phyloP scores from a whole-genome alignment of 1,140 invertebrate genomes.

The Tetragonula clypearis region DNA sequence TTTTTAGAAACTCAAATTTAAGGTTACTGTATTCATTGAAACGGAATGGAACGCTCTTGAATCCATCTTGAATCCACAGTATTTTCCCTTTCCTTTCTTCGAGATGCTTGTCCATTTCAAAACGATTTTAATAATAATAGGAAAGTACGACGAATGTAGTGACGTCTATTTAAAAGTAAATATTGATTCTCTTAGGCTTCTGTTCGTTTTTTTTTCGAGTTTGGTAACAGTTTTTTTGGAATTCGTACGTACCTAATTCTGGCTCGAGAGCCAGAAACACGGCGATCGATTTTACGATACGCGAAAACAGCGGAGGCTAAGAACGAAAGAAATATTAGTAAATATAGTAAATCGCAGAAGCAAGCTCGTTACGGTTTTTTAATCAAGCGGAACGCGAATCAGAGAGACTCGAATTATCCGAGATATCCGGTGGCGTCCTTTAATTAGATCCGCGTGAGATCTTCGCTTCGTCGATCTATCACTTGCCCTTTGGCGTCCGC shows the following conservation, averaged over 20 bases:
- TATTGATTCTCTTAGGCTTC: too few species aligned
- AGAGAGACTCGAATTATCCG: slow-evolving; percentile 25
- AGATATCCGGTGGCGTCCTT: slow-evolving; percentile 30
- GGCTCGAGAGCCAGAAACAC: too few species aligned
- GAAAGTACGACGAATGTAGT: too few species aligned
- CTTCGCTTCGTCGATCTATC: not conserved
- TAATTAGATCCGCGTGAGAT: slow-evolving; percentile 55
- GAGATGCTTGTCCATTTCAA: not conserved
- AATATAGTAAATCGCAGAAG: not conserved
- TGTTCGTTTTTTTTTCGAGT: too few species aligned
- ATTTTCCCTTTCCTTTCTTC: not conserved
- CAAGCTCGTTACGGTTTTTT: not conserved
- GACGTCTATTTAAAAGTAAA: too few species aligned
- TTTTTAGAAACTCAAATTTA: slow-evolving; percentile 23
- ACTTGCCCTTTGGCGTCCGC: slow-evolving; percentile 16
- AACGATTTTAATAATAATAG: too few species aligned
- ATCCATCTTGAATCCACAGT: not conserved
- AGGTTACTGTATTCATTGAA: slow-evolving; percentile 16
- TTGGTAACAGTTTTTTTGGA: too few species aligned
- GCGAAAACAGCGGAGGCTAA: too few species aligned
- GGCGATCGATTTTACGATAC: too few species aligned
- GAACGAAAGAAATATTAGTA: too few species aligned
- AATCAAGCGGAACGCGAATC: slow-evolving; percentile 20
- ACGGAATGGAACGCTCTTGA: not conserved
- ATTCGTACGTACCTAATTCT: too few species aligned